Percentiles rank a stretch among this genome's conserved stretches.
Evolutionary conservation across 92 coral and sea anemone genomes (phyloP).

Genomic region (Isaurus tuberculatus): DNA sequence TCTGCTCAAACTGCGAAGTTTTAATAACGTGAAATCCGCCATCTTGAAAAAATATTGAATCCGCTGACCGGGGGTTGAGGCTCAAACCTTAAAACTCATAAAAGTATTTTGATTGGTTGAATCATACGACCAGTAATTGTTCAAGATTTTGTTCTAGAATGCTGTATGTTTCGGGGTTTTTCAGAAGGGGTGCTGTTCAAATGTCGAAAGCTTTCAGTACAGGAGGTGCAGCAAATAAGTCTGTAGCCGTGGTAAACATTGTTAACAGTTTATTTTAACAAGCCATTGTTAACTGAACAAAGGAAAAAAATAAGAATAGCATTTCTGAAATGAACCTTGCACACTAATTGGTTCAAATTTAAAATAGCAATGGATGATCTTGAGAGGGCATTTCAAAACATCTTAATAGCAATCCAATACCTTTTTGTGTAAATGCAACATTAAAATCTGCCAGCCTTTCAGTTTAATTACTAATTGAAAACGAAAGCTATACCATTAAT

Average conservation of each 20-base stretch:
- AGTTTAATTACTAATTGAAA: no score
- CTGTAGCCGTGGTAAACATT: slow-evolving; percentile 78
- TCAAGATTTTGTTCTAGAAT: slow-evolving; percentile 17
- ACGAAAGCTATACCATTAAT: no score
- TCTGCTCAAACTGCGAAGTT: neutral
- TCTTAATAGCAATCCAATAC: no score
- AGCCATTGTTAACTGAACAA: no score
- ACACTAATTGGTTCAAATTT: no score
- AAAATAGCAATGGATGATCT: no score
- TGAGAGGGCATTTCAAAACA: no score
- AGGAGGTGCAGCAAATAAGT: slow-evolving; percentile 54
- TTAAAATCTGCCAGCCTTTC: no score
- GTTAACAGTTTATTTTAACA: neutral
- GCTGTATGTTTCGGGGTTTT: neutral
- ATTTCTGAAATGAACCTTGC: no score
- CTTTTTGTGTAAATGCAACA: no score
- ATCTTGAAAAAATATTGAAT: slow-evolving; percentile 1
- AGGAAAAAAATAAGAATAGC: no score
- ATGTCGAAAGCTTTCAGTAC: slow-evolving; percentile 51
- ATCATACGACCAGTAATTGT: neutral
- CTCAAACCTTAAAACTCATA: neutral
- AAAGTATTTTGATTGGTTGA: slow-evolving; percentile 19
- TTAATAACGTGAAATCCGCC: slow-evolving; percentile 20
- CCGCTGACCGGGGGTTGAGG: slow-evolving; percentile 28
- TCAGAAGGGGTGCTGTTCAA: slow-evolving; percentile 4